Base-by-base conservation (phyloP, 1,140 invertebrate genomes). In the Drosophila serrata region DNA sequence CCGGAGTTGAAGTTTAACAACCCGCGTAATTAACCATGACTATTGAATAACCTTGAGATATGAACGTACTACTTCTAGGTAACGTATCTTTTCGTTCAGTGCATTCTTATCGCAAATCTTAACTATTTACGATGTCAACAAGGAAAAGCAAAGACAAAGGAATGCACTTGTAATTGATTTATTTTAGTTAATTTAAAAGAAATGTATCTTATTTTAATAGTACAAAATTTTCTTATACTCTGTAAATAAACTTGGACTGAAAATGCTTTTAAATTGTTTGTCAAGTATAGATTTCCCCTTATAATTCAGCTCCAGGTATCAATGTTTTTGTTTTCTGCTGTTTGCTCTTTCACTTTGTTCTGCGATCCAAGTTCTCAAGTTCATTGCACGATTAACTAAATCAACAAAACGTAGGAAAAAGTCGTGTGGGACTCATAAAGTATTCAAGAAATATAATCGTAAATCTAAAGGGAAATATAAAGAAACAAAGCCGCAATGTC, bases 351-450 rank as follows among this genome's bases (percentile, higher is more conserved):
- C 55, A 53, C 63, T 79, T 53, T 70, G 67, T 42, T 76, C 46
- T 42, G 24, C 64, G 60, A 65, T 75, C 61, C 43, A 60, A 35
- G 62, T 35, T 51, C 60, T 65, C 74, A 81, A 77, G 81, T 77
- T 77, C 81, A 79, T 69, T 63, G 81, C 77, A 65, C 81, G 81
- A 84, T 84, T 86, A 81, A 86, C 73, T 64, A 84, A 85, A 65
- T 35, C 78, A 86, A 74, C 81, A 64, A 59, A 72, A 46, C 40
- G 35, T 6, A 22, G 19, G n/a, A 37, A 48, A 49, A 48, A 58
- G 53, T 70, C 33, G 40, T 46, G 53, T 60, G 35, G 53, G 37
- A 33, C 22, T 35, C 31, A 19, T 37, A 43, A 37, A 69, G 8
- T 17, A 19, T 48, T 70, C 46, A 17, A 29, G 29, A 40, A 58